Percentiles rank a stretch among this genome's conserved stretches.
Evolutionary conservation across 2,888 invertebrate species (phyloP).

Genomic region (Mesoligia furuncula): DNA sequence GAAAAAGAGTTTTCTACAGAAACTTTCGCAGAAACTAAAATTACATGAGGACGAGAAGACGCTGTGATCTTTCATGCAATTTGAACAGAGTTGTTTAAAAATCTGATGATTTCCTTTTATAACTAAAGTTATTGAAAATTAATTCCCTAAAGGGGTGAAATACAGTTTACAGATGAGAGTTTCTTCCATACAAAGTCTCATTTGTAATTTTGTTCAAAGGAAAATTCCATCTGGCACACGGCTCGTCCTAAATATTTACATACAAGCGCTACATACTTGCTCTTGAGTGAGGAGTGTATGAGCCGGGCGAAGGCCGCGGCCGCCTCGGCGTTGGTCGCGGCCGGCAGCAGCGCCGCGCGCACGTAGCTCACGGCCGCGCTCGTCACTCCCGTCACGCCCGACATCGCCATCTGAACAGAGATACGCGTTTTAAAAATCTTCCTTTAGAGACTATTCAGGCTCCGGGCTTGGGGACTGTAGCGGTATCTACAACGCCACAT

Average conservation of each 20-base stretch:
- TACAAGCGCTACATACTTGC: constrained; percentile 77
- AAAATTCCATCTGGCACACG: not conserved
- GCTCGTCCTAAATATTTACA: not conserved
- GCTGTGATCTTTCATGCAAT: not conserved
- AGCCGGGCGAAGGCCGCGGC: constrained; percentile 98
- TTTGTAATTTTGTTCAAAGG: too few species aligned
- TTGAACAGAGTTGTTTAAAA: not conserved
- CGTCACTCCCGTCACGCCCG: constrained; percentile 97
- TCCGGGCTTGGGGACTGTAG: too few species aligned
- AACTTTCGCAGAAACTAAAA: not conserved
- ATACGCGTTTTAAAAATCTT: too few species aligned
- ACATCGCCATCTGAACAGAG: constrained; percentile 93
- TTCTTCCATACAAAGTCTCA: too few species aligned
- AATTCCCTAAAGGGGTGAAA: too few species aligned
- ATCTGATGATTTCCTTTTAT: not conserved
- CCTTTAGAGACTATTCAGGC: too few species aligned
- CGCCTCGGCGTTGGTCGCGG: constrained; percentile 98
- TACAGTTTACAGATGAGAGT: too few species aligned
- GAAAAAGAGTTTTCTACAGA: not conserved
- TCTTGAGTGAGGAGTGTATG: constrained; percentile 98
- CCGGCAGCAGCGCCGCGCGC: constrained; percentile 96
- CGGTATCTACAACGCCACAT: too few species aligned
- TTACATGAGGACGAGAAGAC: not conserved
- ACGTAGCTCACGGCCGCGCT: constrained; percentile 98
- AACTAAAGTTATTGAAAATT: too few species aligned